Conservation (phyloP, 2,797 vertebrate genomes). For the Glyptemys insculpta region DNA sequence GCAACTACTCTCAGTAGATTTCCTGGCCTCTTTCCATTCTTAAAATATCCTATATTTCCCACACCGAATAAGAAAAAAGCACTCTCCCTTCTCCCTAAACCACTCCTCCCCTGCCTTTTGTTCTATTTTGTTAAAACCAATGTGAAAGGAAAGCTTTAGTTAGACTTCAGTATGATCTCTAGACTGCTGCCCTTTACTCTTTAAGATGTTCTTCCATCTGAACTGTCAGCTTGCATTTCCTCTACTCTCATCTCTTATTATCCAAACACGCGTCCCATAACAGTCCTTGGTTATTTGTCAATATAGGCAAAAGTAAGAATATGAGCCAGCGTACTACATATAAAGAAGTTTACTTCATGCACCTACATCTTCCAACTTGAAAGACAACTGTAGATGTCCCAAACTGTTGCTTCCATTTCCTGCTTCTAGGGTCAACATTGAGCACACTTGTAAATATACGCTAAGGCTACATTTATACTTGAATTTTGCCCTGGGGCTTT, state of each 20-base stretch:
- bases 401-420: slow-evolving; percentile 59
- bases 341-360: slow-evolving; percentile 9
- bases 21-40: slow-evolving; percentile 39
- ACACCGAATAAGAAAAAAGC: slow-evolving; percentile 8
- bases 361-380: background rate
- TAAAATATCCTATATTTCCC: slow-evolving; percentile 47
- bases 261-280: background rate
- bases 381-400: slow-evolving; percentile 20
- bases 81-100: background rate
- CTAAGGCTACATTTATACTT: background rate
- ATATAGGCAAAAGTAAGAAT: background rate
- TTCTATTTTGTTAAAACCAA: slow-evolving; percentile 8
- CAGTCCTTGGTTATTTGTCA: background rate
- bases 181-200: slow-evolving; percentile 6
- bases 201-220: background rate
- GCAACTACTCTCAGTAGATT: slow-evolving; percentile 35
- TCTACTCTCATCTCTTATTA: background rate
- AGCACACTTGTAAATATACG: slow-evolving; percentile 33
- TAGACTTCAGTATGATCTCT: background rate
- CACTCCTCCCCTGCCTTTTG: background rate
- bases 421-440: slow-evolving; percentile 12
- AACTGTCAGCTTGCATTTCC: slow-evolving; percentile 9
- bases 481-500: slow-evolving; percentile 23
- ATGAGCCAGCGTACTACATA: background rate
- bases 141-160: background rate